Evolutionary conservation across 2,113 vertebrate species (phyloP).

Genomic region (Gadus macrocephalus): DNA sequence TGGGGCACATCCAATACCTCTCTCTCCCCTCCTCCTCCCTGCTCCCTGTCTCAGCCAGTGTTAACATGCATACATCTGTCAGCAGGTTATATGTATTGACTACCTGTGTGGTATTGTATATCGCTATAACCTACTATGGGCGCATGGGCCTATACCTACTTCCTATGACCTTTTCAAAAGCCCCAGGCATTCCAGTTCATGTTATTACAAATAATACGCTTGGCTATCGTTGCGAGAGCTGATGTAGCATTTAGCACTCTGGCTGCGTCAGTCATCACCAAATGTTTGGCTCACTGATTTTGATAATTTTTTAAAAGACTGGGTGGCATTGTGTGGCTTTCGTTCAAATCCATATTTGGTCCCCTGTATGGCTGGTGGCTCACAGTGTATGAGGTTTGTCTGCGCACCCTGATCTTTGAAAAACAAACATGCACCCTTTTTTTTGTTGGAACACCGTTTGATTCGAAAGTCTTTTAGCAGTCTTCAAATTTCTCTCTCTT

Average conservation of each 20-base stretch:
- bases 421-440: background rate
- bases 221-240: conserved; percentile 16
- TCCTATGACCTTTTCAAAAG: conserved; percentile 40
- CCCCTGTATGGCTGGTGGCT: background rate
- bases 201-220: conserved; percentile 33
- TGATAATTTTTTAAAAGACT: background rate
- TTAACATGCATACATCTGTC: conserved; percentile 24
- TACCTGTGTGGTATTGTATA: conserved; percentile 24
- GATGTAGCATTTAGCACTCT: background rate
- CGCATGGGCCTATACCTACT: background rate
- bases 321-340: background rate
- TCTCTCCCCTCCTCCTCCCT: conserved; percentile 25
- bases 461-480: background rate
- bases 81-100: conserved; percentile 41
- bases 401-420: background rate
- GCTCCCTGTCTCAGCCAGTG: conserved; percentile 15
- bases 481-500: background rate
- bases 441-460: background rate
- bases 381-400: background rate
- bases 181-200: conserved; percentile 24
- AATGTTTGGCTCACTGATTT: background rate
- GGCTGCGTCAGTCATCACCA: conserved; percentile 3
- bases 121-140: conserved; percentile 22
- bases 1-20: conserved; percentile 2
- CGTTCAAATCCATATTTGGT: background rate